Percentiles rank a stretch among this genome's conserved stretches.
Evolutionary conservation across 2,797 vertebrate genomes (phyloP).

Genomic region (Esox lucius): DNA sequence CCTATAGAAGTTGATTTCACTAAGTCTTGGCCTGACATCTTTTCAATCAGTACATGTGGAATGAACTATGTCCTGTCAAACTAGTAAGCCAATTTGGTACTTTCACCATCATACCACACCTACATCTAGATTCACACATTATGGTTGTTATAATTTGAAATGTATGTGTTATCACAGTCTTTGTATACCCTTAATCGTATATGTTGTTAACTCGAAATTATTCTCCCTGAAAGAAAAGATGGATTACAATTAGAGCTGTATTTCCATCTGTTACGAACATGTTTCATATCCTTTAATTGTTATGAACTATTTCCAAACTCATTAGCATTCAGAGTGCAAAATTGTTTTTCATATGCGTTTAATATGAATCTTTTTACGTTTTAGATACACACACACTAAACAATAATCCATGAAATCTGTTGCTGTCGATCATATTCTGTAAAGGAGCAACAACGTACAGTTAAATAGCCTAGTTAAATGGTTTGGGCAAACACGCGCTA

Average conservation of each 20-base stretch:
- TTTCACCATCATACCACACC: neutral
- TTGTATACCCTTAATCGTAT: slow-evolving; percentile 40
- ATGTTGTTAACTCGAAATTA: slow-evolving; percentile 47
- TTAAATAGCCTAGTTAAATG: neutral
- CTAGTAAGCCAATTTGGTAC: slow-evolving; percentile 43
- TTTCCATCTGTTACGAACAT: slow-evolving; percentile 8
- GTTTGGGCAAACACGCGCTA: neutral
- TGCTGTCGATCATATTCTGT: neutral
- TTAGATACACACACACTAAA: neutral
- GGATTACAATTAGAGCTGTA: slow-evolving; percentile 34
- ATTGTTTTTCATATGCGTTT: neutral
- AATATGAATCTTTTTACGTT: neutral
- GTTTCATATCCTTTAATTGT: neutral
- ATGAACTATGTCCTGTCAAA: slow-evolving; percentile 48
- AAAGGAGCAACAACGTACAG: neutral
- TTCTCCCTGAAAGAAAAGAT: slow-evolving; percentile 34
- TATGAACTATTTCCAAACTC: too few species aligned
- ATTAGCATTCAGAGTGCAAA: neutral
- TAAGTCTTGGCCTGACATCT: neutral
- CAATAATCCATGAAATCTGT: neutral
- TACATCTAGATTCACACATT: slow-evolving; percentile 24
- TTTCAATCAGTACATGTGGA: slow-evolving; percentile 28
- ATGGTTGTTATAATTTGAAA: slow-evolving; percentile 43
- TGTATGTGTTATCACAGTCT: slow-evolving; percentile 39
- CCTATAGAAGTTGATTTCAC: neutral